Percentiles rank a stretch among this genome's conserved stretches.
Evolutionary conservation across 2,113 vertebrate genomes (phyloP).

Genomic region (Rhagologus leucostigma): DNA sequence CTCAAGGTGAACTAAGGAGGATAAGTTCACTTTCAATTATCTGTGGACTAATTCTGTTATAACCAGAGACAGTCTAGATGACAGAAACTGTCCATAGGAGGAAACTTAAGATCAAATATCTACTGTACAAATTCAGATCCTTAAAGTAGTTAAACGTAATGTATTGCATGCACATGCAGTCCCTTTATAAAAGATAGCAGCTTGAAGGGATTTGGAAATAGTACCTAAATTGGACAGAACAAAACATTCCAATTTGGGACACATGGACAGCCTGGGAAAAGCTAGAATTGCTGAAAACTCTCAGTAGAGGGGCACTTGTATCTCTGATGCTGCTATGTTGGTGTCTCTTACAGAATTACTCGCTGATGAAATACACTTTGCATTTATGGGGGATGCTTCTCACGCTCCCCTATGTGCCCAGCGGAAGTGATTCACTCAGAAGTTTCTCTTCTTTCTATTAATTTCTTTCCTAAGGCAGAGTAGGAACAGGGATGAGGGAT

Average conservation of each 20-base stretch:
- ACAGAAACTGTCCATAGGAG: background rate
- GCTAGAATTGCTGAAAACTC: background rate
- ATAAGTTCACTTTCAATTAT: background rate
- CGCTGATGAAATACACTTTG: background rate
- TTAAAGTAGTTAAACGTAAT: background rate
- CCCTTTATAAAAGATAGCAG: background rate
- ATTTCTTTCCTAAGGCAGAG: background rate
- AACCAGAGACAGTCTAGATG: background rate
- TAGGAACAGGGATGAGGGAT: background rate
- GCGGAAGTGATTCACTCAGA: background rate
- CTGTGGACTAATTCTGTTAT: background rate
- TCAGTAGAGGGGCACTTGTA: background rate
- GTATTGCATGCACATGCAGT: background rate
- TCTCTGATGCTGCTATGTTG: background rate
- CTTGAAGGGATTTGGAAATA: background rate
- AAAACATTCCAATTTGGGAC: background rate
- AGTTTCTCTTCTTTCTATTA: background rate
- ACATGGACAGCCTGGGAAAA: background rate
- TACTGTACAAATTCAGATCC: background rate
- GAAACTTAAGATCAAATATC: background rate
- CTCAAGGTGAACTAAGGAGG: background rate
- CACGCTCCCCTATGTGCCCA: background rate
- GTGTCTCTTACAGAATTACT: background rate
- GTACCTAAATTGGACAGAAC: fast-evolving
- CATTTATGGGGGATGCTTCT: background rate